Evolutionary conservation across 1,140 invertebrate species (phyloP), one percentile per base, ranked within the genome.

Genomic region (Coboldia fuscipes): DNA sequence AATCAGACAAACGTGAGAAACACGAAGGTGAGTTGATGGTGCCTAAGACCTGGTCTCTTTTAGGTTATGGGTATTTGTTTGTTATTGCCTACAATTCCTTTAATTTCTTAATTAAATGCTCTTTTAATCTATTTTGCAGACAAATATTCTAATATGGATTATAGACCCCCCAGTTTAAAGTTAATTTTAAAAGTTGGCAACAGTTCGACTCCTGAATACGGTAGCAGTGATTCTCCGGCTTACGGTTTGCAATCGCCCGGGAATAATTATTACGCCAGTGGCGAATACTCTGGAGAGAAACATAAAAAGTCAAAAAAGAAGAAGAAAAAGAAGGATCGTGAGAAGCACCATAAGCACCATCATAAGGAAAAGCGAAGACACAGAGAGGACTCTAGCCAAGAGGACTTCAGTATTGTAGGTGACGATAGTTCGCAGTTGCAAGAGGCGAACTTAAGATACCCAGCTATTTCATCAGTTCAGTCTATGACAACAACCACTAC

Each of bases 111-210:
- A 27, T 10, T 4, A 12, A 27, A 27, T n/a, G 3, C 12, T n/a
- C 12, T 27, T 13, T 6, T 24, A 34, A 30, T 5, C 14, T 34
- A 30, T 10, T 33, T 27, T n/a, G 26, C 38, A 50, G 55, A 56
- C 34, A 37, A 41, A 39, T 56, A 60, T 33, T 62, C 56, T 39
- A 54, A 54, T 35, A 58, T 56, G 36, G 55, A 60, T 49, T 56
- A 66, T 13, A 60, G 71, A 39, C 69, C 71, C 19, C 61, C 63
- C 22, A 65, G 64, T 23, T 45, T 84, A 17, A 81, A 82, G 47
- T 52, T 85, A 20, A 83, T 85, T 30, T 48, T 86, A 15, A 85
- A 84, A 57, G 78, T 85, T n/a, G 72, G 71, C 3, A 66, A 57
- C 30, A 69, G 65, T 43, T 66, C 63, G 7, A 76, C 74, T 2